phyloP scores from a whole-genome alignment of 2,113 vertebrate genomes.

The Phaethornis superciliosus region DNA sequence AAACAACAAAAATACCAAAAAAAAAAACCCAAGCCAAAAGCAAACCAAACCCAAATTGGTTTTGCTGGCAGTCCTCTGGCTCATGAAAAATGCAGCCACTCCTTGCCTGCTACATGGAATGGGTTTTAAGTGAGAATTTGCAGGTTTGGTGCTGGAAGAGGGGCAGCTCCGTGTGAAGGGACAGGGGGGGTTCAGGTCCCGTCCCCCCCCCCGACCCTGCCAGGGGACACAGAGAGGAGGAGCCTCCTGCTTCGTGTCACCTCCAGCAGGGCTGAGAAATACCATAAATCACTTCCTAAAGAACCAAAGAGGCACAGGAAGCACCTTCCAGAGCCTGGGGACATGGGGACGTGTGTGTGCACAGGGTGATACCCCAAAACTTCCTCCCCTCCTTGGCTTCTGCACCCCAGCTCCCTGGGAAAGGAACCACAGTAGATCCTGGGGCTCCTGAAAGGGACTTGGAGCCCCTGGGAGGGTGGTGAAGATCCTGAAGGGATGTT shows the following conservation, averaged over 20 bases:
- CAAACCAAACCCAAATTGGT: neutral
- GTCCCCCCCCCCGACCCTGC: neutral
- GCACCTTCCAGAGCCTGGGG: rapidly evolving
- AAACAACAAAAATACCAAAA: too few species aligned
- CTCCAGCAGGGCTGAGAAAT: neutral
- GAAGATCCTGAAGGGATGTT: too few species aligned
- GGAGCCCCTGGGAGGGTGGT: too few species aligned
- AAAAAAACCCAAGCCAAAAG: too few species aligned
- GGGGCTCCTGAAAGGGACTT: neutral
- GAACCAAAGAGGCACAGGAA: neutral
- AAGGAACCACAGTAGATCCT: neutral
- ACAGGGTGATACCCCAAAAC: rapidly evolving
- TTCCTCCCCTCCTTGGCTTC: rapidly evolving
- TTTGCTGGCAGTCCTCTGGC: conserved; percentile 42
- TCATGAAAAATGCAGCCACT: conserved; percentile 69
- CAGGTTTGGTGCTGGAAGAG: conserved; percentile 1
- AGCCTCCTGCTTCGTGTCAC: rapidly evolving
- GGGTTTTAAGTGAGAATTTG: conserved; percentile 57
- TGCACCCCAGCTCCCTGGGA: rapidly evolving
- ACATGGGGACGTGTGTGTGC: rapidly evolving
- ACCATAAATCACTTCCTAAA: neutral
- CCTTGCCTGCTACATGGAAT: conserved; percentile 26
- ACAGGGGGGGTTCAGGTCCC: rapidly evolving
- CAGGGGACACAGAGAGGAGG: rapidly evolving
- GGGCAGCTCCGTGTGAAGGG: rapidly evolving